These are phyloP conservation scores for Macroglossus sobrinus DNA, from an alignment of 2,113 vertebrate genomes.

Conservation along the genomic window DNA sequence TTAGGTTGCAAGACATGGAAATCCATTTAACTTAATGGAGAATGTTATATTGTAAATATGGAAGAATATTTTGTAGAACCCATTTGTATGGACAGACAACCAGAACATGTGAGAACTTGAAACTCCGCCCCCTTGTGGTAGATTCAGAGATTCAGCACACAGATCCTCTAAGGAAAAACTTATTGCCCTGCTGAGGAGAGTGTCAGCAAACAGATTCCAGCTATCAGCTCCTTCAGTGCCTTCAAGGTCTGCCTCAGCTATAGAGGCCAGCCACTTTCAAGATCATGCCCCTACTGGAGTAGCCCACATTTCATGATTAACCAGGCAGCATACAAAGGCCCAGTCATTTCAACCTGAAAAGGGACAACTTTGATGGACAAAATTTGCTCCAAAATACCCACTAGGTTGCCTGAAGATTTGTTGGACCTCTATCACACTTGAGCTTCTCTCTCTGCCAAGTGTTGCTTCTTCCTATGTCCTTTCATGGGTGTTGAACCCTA, in stretches of 20 bases:
- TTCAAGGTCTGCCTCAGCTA: not conserved
- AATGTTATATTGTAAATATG: not conserved
- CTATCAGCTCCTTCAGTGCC: not conserved
- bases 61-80: not conserved
- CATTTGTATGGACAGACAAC: not conserved
- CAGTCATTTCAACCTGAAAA: not conserved
- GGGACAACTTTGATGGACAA: not conserved
- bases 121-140: conserved; percentile 34
- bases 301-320: not conserved
- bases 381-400: not conserved
- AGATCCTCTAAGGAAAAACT: not conserved
- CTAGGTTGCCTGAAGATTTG: not conserved
- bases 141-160: not conserved
- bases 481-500: not conserved
- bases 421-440: not conserved
- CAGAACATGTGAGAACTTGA: not conserved
- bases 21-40: not conserved
- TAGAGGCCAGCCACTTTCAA: not conserved
- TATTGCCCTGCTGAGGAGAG: not conserved
- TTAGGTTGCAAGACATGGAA: conserved; percentile 1
- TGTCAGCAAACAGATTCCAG: not conserved
- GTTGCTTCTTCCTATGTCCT: not conserved
- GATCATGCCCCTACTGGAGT: not conserved
- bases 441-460: not conserved
- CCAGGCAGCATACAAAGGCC: not conserved